phyloP scores from a whole-genome alignment of 92 coral and sea anemone genomes.

The Montipora capitata region DNA sequence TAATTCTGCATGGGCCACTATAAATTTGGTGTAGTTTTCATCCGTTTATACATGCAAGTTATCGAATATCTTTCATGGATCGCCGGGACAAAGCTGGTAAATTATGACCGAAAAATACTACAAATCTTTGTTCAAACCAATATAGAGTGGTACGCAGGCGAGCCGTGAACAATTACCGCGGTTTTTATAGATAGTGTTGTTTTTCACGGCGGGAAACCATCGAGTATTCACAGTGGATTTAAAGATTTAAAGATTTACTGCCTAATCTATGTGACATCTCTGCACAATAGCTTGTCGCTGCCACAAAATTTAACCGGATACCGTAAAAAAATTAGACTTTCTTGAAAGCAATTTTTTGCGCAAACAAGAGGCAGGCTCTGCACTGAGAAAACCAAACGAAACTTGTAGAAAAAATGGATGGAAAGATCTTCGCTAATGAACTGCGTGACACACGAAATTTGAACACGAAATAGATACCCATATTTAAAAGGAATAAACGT shows the following conservation, averaged over 20 bases:
- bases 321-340: no score
- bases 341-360: neutral
- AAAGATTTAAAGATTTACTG: conserved; percentile 51
- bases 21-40: no score
- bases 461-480: conserved; percentile 5
- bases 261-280: conserved; percentile 26
- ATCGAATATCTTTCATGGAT: no score
- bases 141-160: neutral
- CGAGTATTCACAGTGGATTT: neutral
- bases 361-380: neutral
- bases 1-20: no score
- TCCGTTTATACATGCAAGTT: neutral
- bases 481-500: conserved; percentile 25
- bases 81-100: neutral
- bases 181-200: neutral
- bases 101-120: neutral
- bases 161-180: neutral
- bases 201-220: conserved; percentile 1
- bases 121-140: neutral
- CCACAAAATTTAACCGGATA: neutral
- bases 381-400: neutral
- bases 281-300: neutral
- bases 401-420: neutral
- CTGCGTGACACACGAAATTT: conserved; percentile 34
- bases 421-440: neutral